These are phyloP conservation scores for Drosophila pachea DNA, from an alignment of 1,140 invertebrate species.

Conservation along the genomic window DNA sequence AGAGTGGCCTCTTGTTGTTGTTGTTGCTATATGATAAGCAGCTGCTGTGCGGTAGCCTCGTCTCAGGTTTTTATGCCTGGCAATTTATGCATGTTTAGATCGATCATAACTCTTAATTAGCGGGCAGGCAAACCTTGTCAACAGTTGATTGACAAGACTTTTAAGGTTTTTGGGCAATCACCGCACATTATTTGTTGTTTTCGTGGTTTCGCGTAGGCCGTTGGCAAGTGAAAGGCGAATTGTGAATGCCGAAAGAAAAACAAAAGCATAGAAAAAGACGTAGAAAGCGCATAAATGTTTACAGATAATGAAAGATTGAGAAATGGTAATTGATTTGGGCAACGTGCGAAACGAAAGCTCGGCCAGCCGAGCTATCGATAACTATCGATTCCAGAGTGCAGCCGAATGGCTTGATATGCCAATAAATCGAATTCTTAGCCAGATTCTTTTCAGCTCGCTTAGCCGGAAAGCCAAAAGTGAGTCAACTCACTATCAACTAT, in stretches of 20 bases:
- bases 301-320: background rate
- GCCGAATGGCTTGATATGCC: too few species aligned
- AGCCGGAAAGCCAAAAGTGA: too few species aligned
- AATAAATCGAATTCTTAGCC: conserved; percentile 36
- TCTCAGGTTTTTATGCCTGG: conserved; percentile 20
- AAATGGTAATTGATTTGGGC: background rate
- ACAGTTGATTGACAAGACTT: conserved; percentile 75
- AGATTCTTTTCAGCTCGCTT: conserved; percentile 28
- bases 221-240: conserved; percentile 60
- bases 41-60: conserved; percentile 34
- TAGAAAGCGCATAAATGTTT: conserved; percentile 23
- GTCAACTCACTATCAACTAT: too few species aligned
- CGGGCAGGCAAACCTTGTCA: conserved; percentile 66
- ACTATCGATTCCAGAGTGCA: too few species aligned
- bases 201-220: conserved; percentile 57
- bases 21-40: conserved; percentile 37
- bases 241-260: background rate
- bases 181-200: conserved; percentile 15
- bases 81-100: conserved; percentile 70
- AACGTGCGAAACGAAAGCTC: background rate
- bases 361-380: background rate
- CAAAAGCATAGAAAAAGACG: conserved; percentile 3
- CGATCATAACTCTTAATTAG: conserved; percentile 76
- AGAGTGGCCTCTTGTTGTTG: conserved; percentile 5
- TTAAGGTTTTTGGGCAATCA: conserved; percentile 70